Evolutionary conservation across 2,888 invertebrate species (phyloP).

Genomic region (Mesoligia furuncula): DNA sequence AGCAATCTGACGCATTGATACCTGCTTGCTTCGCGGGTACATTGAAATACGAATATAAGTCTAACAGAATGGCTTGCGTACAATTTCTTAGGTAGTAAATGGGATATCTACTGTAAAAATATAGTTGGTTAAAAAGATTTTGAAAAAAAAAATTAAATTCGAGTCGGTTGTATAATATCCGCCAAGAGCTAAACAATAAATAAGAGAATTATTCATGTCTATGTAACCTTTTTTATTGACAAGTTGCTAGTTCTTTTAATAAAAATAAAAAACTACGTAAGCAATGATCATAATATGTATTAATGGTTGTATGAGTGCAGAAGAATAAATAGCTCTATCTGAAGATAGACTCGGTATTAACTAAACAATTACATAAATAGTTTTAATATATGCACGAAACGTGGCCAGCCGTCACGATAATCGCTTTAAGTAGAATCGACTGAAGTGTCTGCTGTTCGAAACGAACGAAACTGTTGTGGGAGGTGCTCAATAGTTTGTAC

Average conservation of each 20-base stretch:
- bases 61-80: not conserved
- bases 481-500: slow-evolving; percentile 18
- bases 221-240: not conserved
- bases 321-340: slow-evolving; percentile 6
- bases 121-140: accelerated
- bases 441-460: slow-evolving; percentile 27
- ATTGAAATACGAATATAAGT: slow-evolving; percentile 17
- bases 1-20: slow-evolving; percentile 30
- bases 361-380: slow-evolving; percentile 43
- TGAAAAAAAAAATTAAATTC: not conserved
- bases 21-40: slow-evolving; percentile 12
- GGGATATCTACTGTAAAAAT: not conserved
- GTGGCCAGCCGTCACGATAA: slow-evolving; percentile 58
- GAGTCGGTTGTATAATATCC: not conserved
- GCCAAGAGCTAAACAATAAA: not conserved
- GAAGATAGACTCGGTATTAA: slow-evolving; percentile 6
- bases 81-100: slow-evolving; percentile 8
- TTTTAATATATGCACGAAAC: slow-evolving; percentile 53
- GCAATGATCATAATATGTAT: not conserved
- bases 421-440: slow-evolving; percentile 24
- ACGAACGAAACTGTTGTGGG: slow-evolving; percentile 14
- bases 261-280: not conserved
- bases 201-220: not conserved
- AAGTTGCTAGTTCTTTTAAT: not conserved
- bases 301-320: not conserved